These are phyloP conservation scores for Leptocoma aspasia DNA, from an alignment of 2,113 vertebrate species.

Conservation along the genomic window DNA sequence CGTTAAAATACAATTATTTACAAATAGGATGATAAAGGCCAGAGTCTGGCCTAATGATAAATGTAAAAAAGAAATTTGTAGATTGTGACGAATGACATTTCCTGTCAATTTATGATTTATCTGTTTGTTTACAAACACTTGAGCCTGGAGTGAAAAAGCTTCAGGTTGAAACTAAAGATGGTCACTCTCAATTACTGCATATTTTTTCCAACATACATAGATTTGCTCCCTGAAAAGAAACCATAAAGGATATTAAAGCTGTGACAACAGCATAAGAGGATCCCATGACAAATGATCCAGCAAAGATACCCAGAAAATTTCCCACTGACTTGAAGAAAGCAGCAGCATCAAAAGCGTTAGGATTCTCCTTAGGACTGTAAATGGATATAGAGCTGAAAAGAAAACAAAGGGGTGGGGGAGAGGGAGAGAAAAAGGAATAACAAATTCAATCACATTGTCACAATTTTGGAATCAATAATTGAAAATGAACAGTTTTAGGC, in stretches of 20 bases:
- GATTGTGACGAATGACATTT: neutral
- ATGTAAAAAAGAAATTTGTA: neutral
- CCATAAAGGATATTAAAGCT: constrained; percentile 86
- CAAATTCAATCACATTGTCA: neutral
- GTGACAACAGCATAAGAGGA: constrained; percentile 81
- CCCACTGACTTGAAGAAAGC: constrained; percentile 79
- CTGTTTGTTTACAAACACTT: neutral
- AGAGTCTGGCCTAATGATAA: neutral
- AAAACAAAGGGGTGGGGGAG: constrained; percentile 24
- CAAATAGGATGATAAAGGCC: neutral
- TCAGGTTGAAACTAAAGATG: neutral
- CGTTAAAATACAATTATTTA: neutral
- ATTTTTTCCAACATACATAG: neutral
- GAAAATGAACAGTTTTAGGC: neutral
- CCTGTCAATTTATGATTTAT: neutral
- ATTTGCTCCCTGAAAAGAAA: neutral
- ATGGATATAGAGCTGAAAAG: constrained; percentile 80
- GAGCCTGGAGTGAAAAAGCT: neutral
- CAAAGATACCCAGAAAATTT: constrained; percentile 82
- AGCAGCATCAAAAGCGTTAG: constrained; percentile 69
- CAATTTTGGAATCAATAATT: neutral
- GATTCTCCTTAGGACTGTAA: constrained; percentile 78
- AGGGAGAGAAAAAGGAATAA: neutral
- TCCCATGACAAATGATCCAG: constrained; percentile 80
- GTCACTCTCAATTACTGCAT: neutral